Percentiles rank a stretch among this genome's conserved stretches.
phyloP scores from a whole-genome alignment of 2,113 vertebrate genomes.

The Thamnophis sirtalis region DNA sequence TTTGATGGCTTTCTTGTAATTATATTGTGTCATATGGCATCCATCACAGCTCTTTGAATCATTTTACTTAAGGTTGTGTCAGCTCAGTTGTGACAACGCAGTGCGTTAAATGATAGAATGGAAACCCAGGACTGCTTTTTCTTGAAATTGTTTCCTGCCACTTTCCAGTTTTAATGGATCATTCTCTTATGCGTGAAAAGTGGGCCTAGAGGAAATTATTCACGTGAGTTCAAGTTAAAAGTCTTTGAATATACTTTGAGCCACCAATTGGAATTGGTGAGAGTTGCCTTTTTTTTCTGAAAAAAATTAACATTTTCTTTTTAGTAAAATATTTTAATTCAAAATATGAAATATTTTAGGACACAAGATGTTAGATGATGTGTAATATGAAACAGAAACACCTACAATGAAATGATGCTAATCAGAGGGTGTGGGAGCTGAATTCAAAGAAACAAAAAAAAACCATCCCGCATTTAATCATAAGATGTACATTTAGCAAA shows the following conservation, averaged over 20 bases:
- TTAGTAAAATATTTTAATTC: not conserved
- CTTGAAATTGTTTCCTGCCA: conserved; percentile 8
- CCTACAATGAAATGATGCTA: not conserved
- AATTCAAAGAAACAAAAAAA: not conserved
- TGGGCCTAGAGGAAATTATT: not conserved
- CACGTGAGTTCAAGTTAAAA: not conserved
- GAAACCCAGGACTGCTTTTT: not conserved
- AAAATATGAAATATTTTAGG: not conserved
- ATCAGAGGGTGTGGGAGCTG: not conserved
- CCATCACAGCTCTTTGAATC: not conserved
- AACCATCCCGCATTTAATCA: not conserved
- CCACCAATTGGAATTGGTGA: not conserved
- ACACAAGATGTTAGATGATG: not conserved
- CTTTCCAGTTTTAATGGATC: not conserved
- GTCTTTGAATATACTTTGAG: conserved; percentile 4
- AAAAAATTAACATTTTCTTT: not conserved
- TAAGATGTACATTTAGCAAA: not conserved
- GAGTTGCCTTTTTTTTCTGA: not conserved
- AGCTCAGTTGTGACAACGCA: not conserved
- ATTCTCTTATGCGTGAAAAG: not conserved
- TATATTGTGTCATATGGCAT: not conserved
- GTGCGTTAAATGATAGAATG: not conserved
- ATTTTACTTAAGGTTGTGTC: not conserved
- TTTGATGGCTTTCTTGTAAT: conserved; percentile 18
- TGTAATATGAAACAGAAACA: not conserved